A percentile compares a stretch with the other conserved stretches of the same genome.
These are phyloP conservation scores for Lampris incognitus DNA, from an alignment of 2,113 vertebrate species.

Conservation along the genomic window DNA sequence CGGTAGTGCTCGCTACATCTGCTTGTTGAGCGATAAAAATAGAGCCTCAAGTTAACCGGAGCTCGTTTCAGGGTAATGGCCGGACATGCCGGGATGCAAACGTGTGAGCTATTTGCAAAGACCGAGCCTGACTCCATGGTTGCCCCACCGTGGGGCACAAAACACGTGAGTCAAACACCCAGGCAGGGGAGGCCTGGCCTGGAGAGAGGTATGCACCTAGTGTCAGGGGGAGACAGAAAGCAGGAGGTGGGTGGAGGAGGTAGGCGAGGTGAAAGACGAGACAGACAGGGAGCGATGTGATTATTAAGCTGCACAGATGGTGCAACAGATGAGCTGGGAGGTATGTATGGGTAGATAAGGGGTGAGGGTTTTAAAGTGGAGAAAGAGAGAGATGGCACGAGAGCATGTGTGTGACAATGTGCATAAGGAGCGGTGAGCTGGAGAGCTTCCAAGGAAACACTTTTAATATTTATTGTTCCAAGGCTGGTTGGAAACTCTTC, in stretches of 20 bases:
- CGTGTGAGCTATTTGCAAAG: slow-evolving; percentile 1
- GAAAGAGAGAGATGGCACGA: slow-evolving; percentile 41
- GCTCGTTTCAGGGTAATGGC: neutral
- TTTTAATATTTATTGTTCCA: slow-evolving; percentile 73
- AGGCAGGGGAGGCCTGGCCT: slow-evolving; percentile 39
- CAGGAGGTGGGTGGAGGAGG: neutral
- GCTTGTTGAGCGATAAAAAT: slow-evolving; percentile 11
- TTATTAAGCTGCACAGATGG: slow-evolving; percentile 79
- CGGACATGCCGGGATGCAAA: slow-evolving; percentile 9
- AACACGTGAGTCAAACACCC: slow-evolving; percentile 45
- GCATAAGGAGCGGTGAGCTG: slow-evolving; percentile 59
- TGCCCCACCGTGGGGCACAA: slow-evolving; percentile 31
- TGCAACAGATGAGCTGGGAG: slow-evolving; percentile 72
- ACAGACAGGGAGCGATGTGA: slow-evolving; percentile 43
- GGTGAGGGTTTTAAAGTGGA: slow-evolving; percentile 22
- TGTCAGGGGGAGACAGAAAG: slow-evolving; percentile 38
- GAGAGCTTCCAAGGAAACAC: slow-evolving; percentile 63
- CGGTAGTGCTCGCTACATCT: neutral
- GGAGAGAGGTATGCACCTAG: slow-evolving; percentile 28
- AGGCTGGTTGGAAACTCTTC: slow-evolving; percentile 60
- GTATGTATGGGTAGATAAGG: slow-evolving; percentile 58
- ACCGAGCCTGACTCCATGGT: slow-evolving; percentile 4
- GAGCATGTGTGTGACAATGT: slow-evolving; percentile 59
- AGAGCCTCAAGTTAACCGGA: slow-evolving; percentile 27
- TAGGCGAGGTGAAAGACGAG: slow-evolving; percentile 28